Conservation (phyloP, 2,797 vertebrate genomes). For the Borostomias antarcticus region DNA sequence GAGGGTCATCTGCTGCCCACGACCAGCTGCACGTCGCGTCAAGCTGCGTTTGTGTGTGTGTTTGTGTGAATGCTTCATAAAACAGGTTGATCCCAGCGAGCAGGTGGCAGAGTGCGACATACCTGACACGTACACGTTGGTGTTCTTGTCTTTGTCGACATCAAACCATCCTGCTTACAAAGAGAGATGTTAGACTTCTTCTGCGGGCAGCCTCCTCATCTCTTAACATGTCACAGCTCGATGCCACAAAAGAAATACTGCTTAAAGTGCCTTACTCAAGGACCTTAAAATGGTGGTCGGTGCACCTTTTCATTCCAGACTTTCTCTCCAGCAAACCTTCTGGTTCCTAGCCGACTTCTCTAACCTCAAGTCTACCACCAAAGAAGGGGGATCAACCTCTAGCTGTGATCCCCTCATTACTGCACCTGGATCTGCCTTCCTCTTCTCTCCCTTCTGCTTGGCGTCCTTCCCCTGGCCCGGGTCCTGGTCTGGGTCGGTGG, state of each 20-base stretch:
- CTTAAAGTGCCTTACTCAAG: too few species aligned
- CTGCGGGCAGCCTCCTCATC: neutral
- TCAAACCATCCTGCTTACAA: conserved; percentile 92
- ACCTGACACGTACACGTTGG: conserved; percentile 97
- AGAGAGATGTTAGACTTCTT: conserved; percentile 15
- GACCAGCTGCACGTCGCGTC: too few species aligned
- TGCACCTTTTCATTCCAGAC: neutral
- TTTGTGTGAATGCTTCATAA: too few species aligned
- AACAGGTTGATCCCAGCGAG: neutral
- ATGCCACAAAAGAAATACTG: too few species aligned
- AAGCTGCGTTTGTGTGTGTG: neutral
- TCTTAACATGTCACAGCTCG: neutral
- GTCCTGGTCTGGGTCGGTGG: conserved; percentile 20
- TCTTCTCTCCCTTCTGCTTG: conserved; percentile 87
- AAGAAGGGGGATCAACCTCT: neutral
- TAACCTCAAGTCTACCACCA: neutral
- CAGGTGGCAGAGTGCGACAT: conserved; percentile 39
- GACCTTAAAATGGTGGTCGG: too few species aligned
- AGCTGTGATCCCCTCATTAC: neutral
- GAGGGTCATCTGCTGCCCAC: too few species aligned
- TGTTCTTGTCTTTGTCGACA: conserved; percentile 91
- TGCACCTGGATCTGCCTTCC: conserved; percentile 88
- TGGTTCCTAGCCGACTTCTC: neutral
- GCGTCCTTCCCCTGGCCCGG: conserved; percentile 47
- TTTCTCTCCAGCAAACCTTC: neutral